Conservation (phyloP, 2,797 vertebrate species). For the Enteromius treurensis region DNA sequence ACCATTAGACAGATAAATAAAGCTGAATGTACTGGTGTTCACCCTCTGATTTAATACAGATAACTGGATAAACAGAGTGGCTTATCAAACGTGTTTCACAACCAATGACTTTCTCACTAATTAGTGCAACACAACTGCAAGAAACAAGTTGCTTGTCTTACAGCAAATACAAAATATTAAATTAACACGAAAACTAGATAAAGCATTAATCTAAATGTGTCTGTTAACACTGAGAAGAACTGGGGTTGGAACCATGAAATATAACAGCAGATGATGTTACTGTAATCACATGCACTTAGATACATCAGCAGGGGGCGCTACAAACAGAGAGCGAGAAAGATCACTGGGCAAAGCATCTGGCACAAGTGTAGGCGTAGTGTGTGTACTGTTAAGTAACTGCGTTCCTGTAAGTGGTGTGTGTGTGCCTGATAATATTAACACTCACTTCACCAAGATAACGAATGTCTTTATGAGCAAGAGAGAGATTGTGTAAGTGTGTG, state of each 20-base stretch:
- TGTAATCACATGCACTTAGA: slow-evolving; percentile 27
- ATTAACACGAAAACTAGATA: slow-evolving; percentile 57
- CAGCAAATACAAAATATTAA: slow-evolving; percentile 50
- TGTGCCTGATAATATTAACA: slow-evolving; percentile 20
- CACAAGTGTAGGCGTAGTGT: slow-evolving; percentile 19
- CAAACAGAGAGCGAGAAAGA: slow-evolving; percentile 3
- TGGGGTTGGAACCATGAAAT: background rate
- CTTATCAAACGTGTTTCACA: slow-evolving; percentile 21
- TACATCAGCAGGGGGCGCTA: slow-evolving; percentile 15
- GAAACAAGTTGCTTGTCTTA: slow-evolving; percentile 44
- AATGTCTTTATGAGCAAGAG: slow-evolving; percentile 50
- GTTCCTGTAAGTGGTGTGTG: background rate
- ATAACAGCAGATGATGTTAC: background rate
- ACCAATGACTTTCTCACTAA: slow-evolving; percentile 57
- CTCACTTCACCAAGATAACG: background rate
- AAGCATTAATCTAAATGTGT: slow-evolving; percentile 11
- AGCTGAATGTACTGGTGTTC: slow-evolving; percentile 23
- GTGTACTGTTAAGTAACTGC: slow-evolving; percentile 11
- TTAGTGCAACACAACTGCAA: slow-evolving; percentile 35
- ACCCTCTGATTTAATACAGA: slow-evolving; percentile 9
- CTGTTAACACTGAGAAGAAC: slow-evolving; percentile 24
- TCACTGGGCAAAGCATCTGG: slow-evolving; percentile 16
- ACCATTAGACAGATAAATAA: slow-evolving; percentile 25
- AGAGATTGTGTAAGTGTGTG: slow-evolving; percentile 51
- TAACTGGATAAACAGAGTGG: background rate